Base-by-base conservation (phyloP, 2,888 invertebrate species). In the Lacanobia oleracea region DNA sequence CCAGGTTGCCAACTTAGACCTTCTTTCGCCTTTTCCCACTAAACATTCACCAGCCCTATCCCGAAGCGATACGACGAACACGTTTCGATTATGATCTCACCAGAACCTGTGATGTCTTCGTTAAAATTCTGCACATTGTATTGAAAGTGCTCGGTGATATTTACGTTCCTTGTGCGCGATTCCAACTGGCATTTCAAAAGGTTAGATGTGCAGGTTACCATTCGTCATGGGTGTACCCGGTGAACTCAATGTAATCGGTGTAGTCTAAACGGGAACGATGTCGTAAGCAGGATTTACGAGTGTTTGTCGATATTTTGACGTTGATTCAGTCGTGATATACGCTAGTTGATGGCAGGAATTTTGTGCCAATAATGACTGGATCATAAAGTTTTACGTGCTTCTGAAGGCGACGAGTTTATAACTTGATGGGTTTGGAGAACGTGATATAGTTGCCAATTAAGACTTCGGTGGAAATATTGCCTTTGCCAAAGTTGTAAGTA, bases 81-180 rank as follows among this genome's bases (percentile, higher is more conserved):
- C 6, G 57, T 60, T 71, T 5, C 63, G 83, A 83, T 85, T 85
- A 79, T 66, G 53, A 84, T 83, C 83, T 69, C 60, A 21, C 48
- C 70, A 43, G 75, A 68, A 67, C 12, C 57, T 50, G 6, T 72
- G 77, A 88, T 82, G 86, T 87, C 85, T 89, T 88, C 85, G 84
- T 88, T 88, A 87, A 89, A 85, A 88, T 88, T 79, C 87, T 75
- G 66, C 51, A 50, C 73, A 72, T 81, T 72, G 72, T 72, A 78
- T 76, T 69, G 69, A 78, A 80, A 75, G 79, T 70, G 43, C 69
- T 73, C 61, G 76, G 27, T 71, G 79, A 75, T 81, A 67, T 79
- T 79, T 77, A 77, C 61, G 74, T 67, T 76, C 43, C 77, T 67
- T 72, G 59, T 66, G 62, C 66, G 67, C 61, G 72, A 82, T 74